phyloP scores from a whole-genome alignment of 2,888 invertebrate species.

The Tetheella fluctuosa region DNA sequence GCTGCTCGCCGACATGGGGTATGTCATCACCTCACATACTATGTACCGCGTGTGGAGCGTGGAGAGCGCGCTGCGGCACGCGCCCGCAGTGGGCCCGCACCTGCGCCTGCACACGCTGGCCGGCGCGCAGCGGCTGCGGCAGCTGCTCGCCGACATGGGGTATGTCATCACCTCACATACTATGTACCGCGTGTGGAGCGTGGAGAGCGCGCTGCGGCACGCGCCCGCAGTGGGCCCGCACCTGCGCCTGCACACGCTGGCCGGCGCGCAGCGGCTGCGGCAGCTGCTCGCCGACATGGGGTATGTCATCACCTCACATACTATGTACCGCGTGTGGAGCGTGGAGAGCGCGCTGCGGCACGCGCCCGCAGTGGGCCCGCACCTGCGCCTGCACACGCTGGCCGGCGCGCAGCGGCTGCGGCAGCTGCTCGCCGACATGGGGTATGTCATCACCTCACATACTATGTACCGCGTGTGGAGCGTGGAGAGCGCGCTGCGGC shows the following conservation, averaged over 20 bases:
- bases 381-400: constrained; percentile 92
- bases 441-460: constrained; percentile 63
- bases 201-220: background rate
- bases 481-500: constrained; percentile 14
- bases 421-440: constrained; percentile 96
- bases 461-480: background rate
- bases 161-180: too few species aligned
- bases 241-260: too few species aligned
- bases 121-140: too few species aligned
- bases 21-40: too few species aligned
- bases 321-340: constrained; percentile 93
- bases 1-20: too few species aligned
- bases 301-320: constrained; percentile 53
- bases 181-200: too few species aligned
- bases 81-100: background rate
- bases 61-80: background rate
- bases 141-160: too few species aligned
- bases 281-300: too few species aligned
- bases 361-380: constrained; percentile 91
- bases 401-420: constrained; percentile 92
- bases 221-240: too few species aligned
- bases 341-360: constrained; percentile 93
- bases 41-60: too few species aligned
- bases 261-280: too few species aligned
- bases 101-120: background rate